Conservation (phyloP, 2,888 invertebrate species). For the Flabesymbios commensalis region DNA sequence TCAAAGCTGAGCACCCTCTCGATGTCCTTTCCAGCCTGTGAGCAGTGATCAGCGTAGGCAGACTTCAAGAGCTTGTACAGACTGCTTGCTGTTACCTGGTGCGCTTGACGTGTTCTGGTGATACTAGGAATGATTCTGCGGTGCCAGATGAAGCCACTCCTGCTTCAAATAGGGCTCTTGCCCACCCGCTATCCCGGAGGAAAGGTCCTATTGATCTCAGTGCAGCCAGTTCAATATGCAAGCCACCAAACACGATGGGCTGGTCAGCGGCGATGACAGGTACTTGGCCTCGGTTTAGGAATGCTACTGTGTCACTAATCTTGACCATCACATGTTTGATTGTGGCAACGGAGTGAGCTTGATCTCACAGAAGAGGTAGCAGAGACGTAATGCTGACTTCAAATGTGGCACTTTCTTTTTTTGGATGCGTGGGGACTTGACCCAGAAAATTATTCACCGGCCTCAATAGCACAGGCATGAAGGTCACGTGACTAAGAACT, state of each 20-base stretch:
- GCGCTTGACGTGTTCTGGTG: slow-evolving; percentile 31
- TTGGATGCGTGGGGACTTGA: slow-evolving; percentile 18
- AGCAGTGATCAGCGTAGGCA: slow-evolving; percentile 17
- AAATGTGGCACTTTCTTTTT: not conserved
- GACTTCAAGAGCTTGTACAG: slow-evolving; percentile 29
- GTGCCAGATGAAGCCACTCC: slow-evolving; percentile 36
- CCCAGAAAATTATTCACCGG: no score
- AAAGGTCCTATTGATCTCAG: slow-evolving; percentile 37
- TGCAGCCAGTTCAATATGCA: slow-evolving; percentile 47
- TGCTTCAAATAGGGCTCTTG: slow-evolving; percentile 29
- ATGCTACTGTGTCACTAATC: slow-evolving; percentile 13
- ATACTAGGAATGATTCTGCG: slow-evolving; percentile 38
- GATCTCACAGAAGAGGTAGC: slow-evolving; percentile 12
- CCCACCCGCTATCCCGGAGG: slow-evolving; percentile 40
- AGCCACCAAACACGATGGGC: slow-evolving; percentile 45
- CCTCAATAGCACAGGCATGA: no score
- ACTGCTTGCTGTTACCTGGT: slow-evolving; percentile 32
- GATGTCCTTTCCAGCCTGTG: not conserved
- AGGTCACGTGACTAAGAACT: no score
- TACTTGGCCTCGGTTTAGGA: slow-evolving; percentile 40
- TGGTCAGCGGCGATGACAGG: slow-evolving; percentile 43
- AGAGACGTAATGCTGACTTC: slow-evolving; percentile 16
- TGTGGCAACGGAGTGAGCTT: slow-evolving; percentile 18
- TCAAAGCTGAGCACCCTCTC: slow-evolving; percentile 8
- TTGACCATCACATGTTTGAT: slow-evolving; percentile 25